phyloP scores from a whole-genome alignment of 2,797 vertebrate genomes.

The Tamandua tetradactyla region DNA sequence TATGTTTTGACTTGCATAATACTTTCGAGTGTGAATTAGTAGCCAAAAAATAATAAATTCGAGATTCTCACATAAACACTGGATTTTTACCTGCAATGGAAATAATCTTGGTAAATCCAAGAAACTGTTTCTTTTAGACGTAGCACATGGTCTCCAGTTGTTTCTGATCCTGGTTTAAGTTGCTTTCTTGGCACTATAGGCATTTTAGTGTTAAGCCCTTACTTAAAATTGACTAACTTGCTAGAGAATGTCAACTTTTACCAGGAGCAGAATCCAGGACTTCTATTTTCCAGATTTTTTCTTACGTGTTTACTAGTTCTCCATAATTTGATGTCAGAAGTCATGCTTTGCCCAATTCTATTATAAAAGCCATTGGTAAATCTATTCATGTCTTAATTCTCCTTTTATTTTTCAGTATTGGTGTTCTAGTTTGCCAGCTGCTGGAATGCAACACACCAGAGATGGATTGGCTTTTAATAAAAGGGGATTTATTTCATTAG shows the following conservation, averaged over 20 bases:
- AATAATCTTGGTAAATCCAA: slow-evolving; percentile 12
- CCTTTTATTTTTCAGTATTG: background rate
- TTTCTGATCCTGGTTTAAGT: background rate
- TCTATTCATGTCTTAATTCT: background rate
- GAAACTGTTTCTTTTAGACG: background rate
- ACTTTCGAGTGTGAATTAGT: slow-evolving; percentile 27
- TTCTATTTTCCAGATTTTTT: background rate
- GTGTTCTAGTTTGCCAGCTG: no score
- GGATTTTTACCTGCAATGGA: background rate
- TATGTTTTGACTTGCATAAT: background rate
- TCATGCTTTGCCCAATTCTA: background rate
- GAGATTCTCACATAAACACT: background rate
- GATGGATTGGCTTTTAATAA: no score
- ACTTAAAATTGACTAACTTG: background rate
- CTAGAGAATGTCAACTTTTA: background rate
- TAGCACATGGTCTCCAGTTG: background rate
- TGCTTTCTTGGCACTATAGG: fast-evolving
- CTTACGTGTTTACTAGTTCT: background rate
- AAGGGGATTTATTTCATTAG: no score
- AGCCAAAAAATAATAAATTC: slow-evolving; percentile 8
- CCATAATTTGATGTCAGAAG: background rate
- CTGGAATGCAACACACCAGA: no score
- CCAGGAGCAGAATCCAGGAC: background rate
- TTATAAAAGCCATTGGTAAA: background rate
- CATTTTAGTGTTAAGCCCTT: background rate